Evolutionary conservation across 2,797 vertebrate species (phyloP).

Genomic region (Eutrigla gurnardus): DNA sequence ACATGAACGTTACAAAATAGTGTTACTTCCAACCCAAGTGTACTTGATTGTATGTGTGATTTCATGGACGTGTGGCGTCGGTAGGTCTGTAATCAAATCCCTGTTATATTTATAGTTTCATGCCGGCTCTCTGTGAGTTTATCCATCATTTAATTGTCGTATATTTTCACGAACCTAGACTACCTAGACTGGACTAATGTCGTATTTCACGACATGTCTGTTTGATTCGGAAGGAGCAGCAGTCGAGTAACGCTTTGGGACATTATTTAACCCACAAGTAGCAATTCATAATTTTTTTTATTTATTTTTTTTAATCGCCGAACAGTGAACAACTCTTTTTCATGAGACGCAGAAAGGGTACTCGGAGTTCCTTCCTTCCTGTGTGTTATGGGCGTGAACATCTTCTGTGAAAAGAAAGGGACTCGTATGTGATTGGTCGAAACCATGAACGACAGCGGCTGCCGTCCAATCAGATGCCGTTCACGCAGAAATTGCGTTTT

Average conservation of each 20-base stretch:
- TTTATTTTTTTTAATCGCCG: background rate
- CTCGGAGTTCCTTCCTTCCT: constrained; percentile 68
- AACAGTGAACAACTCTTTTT: background rate
- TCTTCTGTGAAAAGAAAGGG: constrained; percentile 35
- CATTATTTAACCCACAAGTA: background rate
- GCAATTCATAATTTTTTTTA: background rate
- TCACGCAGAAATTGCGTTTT: constrained; percentile 74
- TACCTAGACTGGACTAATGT: background rate
- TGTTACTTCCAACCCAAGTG: background rate
- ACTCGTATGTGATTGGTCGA: constrained; percentile 56
- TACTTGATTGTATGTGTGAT: background rate
- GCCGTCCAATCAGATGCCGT: constrained; percentile 63
- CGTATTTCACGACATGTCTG: background rate
- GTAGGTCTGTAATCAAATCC: background rate
- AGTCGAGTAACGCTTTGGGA: background rate
- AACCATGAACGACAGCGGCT: constrained; percentile 32
- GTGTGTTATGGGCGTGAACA: constrained; percentile 62
- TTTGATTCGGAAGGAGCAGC: background rate
- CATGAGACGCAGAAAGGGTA: constrained; percentile 37
- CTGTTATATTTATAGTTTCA: background rate
- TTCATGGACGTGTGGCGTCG: background rate
- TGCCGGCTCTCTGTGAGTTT: background rate
- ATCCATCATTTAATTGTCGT: background rate
- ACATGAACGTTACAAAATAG: background rate
- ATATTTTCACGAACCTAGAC: background rate